A percentile compares a stretch with the other conserved stretches of the same genome.
phyloP scores from a whole-genome alignment of 1,140 invertebrate species.

The Odontomachus brunneus region DNA sequence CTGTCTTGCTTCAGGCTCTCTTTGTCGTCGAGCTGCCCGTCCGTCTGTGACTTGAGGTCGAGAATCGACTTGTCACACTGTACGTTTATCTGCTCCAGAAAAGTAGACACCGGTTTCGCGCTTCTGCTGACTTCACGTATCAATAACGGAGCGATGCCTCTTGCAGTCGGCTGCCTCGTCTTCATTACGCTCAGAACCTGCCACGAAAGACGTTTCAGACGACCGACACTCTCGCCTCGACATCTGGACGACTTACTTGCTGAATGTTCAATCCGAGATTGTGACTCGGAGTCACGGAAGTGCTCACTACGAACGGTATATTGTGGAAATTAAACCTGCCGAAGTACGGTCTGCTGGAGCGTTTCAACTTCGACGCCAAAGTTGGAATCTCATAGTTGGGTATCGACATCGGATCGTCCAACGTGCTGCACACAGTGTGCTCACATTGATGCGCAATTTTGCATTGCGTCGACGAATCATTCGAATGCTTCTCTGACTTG shows the following conservation, averaged over 20 bases:
- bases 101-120: slow-evolving; percentile 72
- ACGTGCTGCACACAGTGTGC: slow-evolving; percentile 16
- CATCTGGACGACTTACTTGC: slow-evolving; percentile 76
- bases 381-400: slow-evolving; percentile 85
- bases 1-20: neutral
- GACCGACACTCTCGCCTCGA: neutral
- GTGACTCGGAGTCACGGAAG: slow-evolving; percentile 85
- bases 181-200: slow-evolving; percentile 86
- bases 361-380: slow-evolving; percentile 85
- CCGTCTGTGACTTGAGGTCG: neutral
- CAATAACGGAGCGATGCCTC: slow-evolving; percentile 69
- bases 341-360: slow-evolving; percentile 83
- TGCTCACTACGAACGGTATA: slow-evolving; percentile 87
- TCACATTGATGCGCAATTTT: slow-evolving; percentile 36
- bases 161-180: slow-evolving; percentile 79
- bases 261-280: slow-evolving; percentile 87
- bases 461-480: neutral
- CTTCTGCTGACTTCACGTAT: slow-evolving; percentile 80
- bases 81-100: slow-evolving; percentile 70
- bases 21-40: neutral
- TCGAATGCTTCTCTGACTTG: neutral
- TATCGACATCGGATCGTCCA: slow-evolving; percentile 62
- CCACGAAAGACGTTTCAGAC: neutral
- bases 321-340: slow-evolving; percentile 83
- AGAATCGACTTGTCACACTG: slow-evolving; percentile 14